A percentile compares a stretch with the other conserved stretches of the same genome.
phyloP scores from a whole-genome alignment of 2,797 vertebrate genomes.

The Cacajao melanocephalus region DNA sequence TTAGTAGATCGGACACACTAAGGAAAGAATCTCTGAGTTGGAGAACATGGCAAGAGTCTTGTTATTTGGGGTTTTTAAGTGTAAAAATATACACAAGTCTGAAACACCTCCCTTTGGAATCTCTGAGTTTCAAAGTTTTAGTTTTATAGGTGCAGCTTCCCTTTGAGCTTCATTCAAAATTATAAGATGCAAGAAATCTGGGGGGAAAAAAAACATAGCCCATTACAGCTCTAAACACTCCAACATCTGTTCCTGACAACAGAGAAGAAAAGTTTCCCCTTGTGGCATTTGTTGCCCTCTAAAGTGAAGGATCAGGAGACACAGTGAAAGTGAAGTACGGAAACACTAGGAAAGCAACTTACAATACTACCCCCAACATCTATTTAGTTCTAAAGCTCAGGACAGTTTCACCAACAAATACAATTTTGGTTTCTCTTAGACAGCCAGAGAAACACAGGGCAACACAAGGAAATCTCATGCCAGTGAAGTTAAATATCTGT shows the following conservation, averaged over 20 bases:
- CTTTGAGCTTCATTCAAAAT: neutral
- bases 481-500: neutral
- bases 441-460: neutral
- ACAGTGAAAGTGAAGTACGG: neutral
- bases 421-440: neutral
- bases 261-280: neutral
- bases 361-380: neutral
- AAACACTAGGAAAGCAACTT: neutral
- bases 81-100: neutral
- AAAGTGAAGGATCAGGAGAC: neutral
- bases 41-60: neutral
- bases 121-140: neutral
- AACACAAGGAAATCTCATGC: neutral
- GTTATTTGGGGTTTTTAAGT: neutral
- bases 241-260: neutral
- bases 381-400: neutral
- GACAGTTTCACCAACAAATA: neutral
- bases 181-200: neutral
- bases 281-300: neutral
- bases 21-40: neutral
- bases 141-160: neutral
- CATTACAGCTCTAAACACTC: neutral
- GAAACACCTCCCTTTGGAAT: neutral
- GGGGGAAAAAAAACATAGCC: neutral
- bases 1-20: neutral